Evolutionary conservation across 2,888 invertebrate genomes (phyloP), one percentile per base, ranked within the genome.

Genomic region (Noctua comes): DNA sequence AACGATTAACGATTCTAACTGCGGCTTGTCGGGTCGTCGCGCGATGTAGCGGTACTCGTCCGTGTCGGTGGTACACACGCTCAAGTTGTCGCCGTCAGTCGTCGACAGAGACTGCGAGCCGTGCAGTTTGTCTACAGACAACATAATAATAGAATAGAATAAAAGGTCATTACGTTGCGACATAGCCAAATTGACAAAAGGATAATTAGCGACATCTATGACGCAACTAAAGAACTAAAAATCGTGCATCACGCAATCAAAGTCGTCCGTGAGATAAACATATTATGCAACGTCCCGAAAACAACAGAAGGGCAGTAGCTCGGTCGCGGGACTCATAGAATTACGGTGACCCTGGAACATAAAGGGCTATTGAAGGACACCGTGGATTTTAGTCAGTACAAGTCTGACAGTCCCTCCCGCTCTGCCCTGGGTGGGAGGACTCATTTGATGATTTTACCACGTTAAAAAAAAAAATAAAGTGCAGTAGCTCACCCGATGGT

Each of bases 71-170:
- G 96, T 95, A 77, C 96, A 95, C 21, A 96, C 88, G 87, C 95
- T 95, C 54, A 95, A 73, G 85, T 95, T 94, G 91, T 95, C 96
- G 4, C 96, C 96, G 77, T 96, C 96, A 0, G 94, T 89, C 62
- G 90, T 93, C 0, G 95, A 96, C 21, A 95, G 91, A 0, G 96
- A 94, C 80, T 94, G 95, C 0, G 96, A 95, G 0, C 96, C 95
- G 92, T 96, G 93, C 62, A 96, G 89, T 78, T 94, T 95, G 82
- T 95, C 96, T 96, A 90, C 0, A 84, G 59, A 24, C 43, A 27
- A 13, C 24, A 72, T 1, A 21, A 68, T 21, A 57, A 43, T 43
- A 27, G 0, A 66, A 66, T 66, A 36, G 0, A 62, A 27, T 62
- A 31, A 31, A 18, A 18, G 0, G 7, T 27, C 27, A 59, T 16